A percentile compares a stretch with the other conserved stretches of the same genome.
These are phyloP conservation scores for Eueremaeus valkanovi DNA, from an alignment of 2,888 invertebrate species.

Conservation along the genomic window DNA sequence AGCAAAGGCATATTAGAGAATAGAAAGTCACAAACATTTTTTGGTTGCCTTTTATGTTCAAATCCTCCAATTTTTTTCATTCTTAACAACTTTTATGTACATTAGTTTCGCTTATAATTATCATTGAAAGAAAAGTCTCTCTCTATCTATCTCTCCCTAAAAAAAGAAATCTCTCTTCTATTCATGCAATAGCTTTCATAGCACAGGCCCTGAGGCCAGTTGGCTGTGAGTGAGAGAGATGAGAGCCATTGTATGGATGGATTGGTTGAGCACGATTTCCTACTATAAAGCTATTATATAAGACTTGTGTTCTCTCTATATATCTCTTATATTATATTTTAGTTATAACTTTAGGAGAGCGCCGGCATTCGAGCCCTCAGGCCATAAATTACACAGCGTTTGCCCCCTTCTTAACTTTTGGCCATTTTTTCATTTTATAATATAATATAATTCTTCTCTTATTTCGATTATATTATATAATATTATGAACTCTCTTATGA, in stretches of 20 bases:
- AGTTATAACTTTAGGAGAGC: background rate
- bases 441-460: background rate
- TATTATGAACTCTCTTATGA: background rate
- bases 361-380: background rate
- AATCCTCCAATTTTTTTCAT: background rate
- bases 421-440: background rate
- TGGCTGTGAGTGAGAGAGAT: background rate
- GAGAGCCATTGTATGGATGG: background rate
- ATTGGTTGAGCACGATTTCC: slow-evolving; percentile 7
- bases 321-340: too few relatives aligned
- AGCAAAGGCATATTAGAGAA: too few relatives aligned
- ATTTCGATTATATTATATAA: background rate
- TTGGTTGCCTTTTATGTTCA: background rate
- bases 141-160: too few relatives aligned
- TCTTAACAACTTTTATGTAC: slow-evolving; percentile 1
- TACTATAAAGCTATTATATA: slow-evolving; percentile 23
- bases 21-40: too few relatives aligned
- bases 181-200: background rate
- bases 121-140: background rate
- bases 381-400: background rate
- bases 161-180: background rate
- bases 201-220: background rate
- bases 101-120: background rate
- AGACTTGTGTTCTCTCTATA: background rate
- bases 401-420: slow-evolving; percentile 16